Conservation (phyloP, 2,888 invertebrate genomes). For the Tineola bisselliella region DNA sequence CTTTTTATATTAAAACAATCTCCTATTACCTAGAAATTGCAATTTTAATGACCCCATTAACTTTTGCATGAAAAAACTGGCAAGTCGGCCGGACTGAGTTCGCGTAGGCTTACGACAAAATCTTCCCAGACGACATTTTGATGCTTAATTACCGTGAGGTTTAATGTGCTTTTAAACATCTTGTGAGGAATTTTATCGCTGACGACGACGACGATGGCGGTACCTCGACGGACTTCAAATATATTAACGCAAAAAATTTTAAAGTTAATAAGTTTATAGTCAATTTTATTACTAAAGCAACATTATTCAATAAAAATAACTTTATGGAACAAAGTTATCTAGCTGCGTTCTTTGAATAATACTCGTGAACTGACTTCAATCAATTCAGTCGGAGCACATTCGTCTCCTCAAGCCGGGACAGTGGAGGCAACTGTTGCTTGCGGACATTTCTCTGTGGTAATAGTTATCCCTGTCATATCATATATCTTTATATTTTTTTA, state of each 20-base stretch:
- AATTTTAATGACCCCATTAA: neutral
- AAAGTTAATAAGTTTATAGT: neutral
- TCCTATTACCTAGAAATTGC: slow-evolving; percentile 8
- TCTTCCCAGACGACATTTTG: slow-evolving; percentile 36
- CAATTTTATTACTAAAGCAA: neutral
- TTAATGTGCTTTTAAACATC: slow-evolving; percentile 50
- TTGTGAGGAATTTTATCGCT: slow-evolving; percentile 43
- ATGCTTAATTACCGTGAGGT: slow-evolving; percentile 52
- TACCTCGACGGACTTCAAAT: neutral
- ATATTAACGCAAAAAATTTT: neutral
- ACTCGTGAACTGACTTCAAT: too few species aligned
- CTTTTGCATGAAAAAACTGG: neutral
- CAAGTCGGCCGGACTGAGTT: neutral
- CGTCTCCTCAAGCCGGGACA: too few species aligned
- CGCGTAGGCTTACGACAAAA: neutral
- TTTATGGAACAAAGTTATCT: too few species aligned
- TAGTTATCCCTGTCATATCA: too few species aligned
- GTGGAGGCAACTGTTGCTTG: too few species aligned
- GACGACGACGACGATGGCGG: slow-evolving; percentile 19
- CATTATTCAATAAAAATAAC: too few species aligned
- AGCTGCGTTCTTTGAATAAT: too few species aligned
- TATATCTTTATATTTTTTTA: too few species aligned
- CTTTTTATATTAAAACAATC: neutral
- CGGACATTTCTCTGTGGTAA: too few species aligned
- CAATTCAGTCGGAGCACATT: too few species aligned